phyloP scores from a whole-genome alignment of 2,797 vertebrate genomes.

The Poeciliopsis turneri region DNA sequence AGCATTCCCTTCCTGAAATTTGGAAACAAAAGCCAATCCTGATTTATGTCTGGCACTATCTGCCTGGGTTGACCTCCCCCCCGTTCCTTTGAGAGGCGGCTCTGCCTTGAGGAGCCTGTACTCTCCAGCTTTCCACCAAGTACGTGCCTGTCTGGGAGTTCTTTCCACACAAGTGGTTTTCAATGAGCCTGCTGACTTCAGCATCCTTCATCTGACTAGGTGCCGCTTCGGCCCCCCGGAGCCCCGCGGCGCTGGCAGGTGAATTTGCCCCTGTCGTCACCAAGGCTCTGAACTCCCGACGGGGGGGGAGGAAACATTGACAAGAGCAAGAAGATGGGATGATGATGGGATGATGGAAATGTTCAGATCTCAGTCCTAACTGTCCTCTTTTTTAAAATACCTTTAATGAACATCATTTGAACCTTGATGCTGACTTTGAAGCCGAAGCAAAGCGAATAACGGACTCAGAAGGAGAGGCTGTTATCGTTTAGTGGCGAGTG shows the following conservation, averaged over 20 bases:
- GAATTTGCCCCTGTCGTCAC: slow-evolving; percentile 29
- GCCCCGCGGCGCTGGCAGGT: slow-evolving; percentile 49
- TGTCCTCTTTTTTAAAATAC: not conserved
- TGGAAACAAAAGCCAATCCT: slow-evolving; percentile 25
- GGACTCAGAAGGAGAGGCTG: not conserved
- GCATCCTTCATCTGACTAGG: slow-evolving; percentile 55
- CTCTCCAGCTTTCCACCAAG: slow-evolving; percentile 53
- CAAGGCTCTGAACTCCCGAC: slow-evolving; percentile 4
- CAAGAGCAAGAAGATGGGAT: slow-evolving; percentile 7
- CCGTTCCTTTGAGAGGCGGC: slow-evolving; percentile 28
- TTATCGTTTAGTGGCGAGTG: not conserved
- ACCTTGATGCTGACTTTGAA: not conserved
- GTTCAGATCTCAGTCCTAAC: not conserved
- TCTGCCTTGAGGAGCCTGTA: slow-evolving; percentile 20
- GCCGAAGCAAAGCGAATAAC: not conserved
- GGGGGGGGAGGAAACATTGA: not conserved
- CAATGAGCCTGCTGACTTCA: slow-evolving; percentile 66
- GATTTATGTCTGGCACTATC: slow-evolving; percentile 47
- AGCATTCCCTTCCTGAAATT: not conserved
- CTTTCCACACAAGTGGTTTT: slow-evolving; percentile 66
- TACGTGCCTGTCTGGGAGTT: slow-evolving; percentile 50
- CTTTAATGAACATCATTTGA: not conserved
- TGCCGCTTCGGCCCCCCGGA: slow-evolving; percentile 46
- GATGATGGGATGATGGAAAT: slow-evolving; percentile 6
- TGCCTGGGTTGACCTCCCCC: slow-evolving; percentile 43